Evolutionary conservation across 2,888 invertebrate species (phyloP).

Genomic region (Synanthedon myopaeformis): DNA sequence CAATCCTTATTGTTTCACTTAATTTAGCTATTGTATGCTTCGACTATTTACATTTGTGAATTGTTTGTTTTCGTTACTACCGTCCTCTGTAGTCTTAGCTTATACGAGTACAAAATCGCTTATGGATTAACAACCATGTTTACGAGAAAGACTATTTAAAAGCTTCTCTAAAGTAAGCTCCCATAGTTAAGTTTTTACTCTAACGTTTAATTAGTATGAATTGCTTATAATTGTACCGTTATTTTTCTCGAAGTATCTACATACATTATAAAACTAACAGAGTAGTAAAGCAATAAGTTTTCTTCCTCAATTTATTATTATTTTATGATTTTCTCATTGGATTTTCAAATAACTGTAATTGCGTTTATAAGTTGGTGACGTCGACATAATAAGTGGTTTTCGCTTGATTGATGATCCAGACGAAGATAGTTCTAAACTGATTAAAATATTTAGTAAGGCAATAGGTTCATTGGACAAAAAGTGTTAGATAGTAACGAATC

Average conservation of each 20-base stretch:
- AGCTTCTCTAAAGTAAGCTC: conserved; percentile 2
- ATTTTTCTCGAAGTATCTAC: conserved; percentile 2
- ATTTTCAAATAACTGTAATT: conserved; percentile 28
- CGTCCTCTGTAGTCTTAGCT: conserved; percentile 4
- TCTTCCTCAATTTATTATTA: conserved; percentile 1
- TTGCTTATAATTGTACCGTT: conserved; percentile 7
- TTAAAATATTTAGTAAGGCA: conserved; percentile 37
- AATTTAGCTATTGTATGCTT: conserved; percentile 62
- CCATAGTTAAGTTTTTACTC: conserved; percentile 6
- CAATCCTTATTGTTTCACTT: conserved; percentile 67
- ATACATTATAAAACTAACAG: not conserved
- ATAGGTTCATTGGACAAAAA: conserved; percentile 43
- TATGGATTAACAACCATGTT: not conserved
- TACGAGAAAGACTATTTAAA: not conserved
- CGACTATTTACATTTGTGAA: conserved; percentile 57
- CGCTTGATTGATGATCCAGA: conserved; percentile 49
- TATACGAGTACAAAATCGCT: not conserved
- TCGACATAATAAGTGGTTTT: conserved; percentile 36
- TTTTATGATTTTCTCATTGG: conserved; percentile 27
- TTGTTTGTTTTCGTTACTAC: conserved; percentile 32
- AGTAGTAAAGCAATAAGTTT: conserved; percentile 1
- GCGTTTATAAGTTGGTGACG: conserved; percentile 32
- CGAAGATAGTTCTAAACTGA: conserved; percentile 37
- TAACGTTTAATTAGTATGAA: conserved; percentile 4
- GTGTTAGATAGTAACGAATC: conserved; percentile 34